Base-by-base conservation (phyloP, 2,888 invertebrate species). In the Ichneumoninae sp. region DNA sequence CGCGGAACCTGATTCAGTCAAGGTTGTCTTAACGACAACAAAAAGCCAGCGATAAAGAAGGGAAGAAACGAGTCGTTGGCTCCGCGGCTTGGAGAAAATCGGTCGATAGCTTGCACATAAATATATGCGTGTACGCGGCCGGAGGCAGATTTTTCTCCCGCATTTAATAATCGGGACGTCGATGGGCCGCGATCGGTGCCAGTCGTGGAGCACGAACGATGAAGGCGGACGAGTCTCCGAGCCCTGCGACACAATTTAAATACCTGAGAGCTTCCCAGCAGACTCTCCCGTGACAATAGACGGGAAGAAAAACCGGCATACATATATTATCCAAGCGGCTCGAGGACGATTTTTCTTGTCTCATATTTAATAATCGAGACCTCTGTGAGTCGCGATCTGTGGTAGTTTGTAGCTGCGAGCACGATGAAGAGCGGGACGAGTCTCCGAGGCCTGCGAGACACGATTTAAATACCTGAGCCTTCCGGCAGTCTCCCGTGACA, bases 1-100 rank as follows among this genome's bases (percentile, higher is more conserved):
- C 33, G 33, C 30, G 60, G 30, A 63, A 63, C 60, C 60, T 63
- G 60, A 63, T 63, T 63, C 30, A 4, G 60, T 16, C 60, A 26
- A 63, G 30, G 60, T 6, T 30, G 60, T 63, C 30, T 19, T 19
- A 52, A 52, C 52, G 19, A 52, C 52, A 52, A 52, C 19, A 63
- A 63, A 63, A 57, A 57, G 10, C 6, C 6, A 0, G n/a, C 16
- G 6, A n/a, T 5, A n/a, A 30, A 63, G 33, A 33, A 33, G 30
- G 30, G 33, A 33, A 8, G 30, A 16, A 26, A 60, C 60, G 54
- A 57, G 4, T 26, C 13, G 22, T 19, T 13, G 57, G 26, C 22
- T 22, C 52, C 26, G 3, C 10, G 26, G 26, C 33, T 26, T 5
- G 16, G 16, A 2, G 33, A 63, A 63, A 33, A 63, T 63, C 60